phyloP scores from a whole-genome alignment of 2,797 vertebrate genomes.

The Sarcophilus harrisii region DNA sequence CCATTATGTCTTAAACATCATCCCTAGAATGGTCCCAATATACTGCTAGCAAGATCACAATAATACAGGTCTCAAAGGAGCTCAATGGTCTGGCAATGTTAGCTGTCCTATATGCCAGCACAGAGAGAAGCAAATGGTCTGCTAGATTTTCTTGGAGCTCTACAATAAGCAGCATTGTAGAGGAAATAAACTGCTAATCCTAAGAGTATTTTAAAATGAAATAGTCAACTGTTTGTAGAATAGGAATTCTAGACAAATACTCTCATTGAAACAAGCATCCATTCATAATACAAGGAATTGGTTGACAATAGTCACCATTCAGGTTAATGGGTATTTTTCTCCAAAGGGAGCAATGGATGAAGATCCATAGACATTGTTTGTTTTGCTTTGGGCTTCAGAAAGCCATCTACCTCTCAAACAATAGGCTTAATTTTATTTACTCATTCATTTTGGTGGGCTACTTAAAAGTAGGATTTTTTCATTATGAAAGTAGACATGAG shows the following conservation, averaged over 20 bases:
- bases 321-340: slow-evolving; percentile 5
- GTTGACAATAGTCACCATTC: not conserved
- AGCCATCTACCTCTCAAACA: not conserved
- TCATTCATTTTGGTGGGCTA: not conserved
- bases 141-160: not conserved
- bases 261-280: not conserved
- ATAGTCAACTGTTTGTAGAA: not conserved
- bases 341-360: not conserved
- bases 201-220: not conserved
- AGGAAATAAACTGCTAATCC: not conserved
- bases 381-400: not conserved
- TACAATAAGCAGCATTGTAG: not conserved
- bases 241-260: not conserved
- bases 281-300: not conserved
- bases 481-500: not conserved
- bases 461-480: not conserved
- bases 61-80: not conserved
- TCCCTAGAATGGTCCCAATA: not conserved
- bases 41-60: not conserved
- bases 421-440: not conserved
- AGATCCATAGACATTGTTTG: not conserved
- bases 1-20: not conserved
- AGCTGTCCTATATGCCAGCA: not conserved
- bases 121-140: not conserved
- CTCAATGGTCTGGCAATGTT: not conserved